phyloP scores from a whole-genome alignment of 1,140 invertebrate species.

The Brachionus paranguensis region DNA sequence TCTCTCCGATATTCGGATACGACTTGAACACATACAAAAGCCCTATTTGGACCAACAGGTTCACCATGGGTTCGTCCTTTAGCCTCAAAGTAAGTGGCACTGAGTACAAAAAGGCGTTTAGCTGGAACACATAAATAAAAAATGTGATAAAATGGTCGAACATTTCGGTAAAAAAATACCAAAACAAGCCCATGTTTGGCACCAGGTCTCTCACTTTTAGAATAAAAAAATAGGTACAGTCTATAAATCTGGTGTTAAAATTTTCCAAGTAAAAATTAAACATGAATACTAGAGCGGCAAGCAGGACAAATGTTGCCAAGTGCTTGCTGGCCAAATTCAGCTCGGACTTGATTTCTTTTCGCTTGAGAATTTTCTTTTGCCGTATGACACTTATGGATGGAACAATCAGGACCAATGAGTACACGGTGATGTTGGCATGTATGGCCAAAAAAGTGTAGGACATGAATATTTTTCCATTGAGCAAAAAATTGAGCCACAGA shows the following conservation, averaged over 20 bases:
- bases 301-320: constrained; percentile 58
- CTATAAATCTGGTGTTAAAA: constrained; percentile 5
- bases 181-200: constrained; percentile 94
- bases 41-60: constrained; percentile 75
- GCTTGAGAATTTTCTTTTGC: neutral
- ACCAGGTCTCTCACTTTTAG: constrained; percentile 77
- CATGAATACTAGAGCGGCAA: neutral
- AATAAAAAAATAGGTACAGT: constrained; percentile 46
- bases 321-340: constrained; percentile 68
- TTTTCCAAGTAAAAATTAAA: constrained; percentile 51
- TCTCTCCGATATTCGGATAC: constrained; percentile 89
- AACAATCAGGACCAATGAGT: constrained; percentile 74
- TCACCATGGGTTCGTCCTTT: constrained; percentile 71
- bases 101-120: constrained; percentile 86
- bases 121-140: constrained; percentile 92
- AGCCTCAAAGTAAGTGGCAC: constrained; percentile 78
- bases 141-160: constrained; percentile 94
- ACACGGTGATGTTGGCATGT: constrained; percentile 74
- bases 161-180: constrained; percentile 99
- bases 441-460: constrained; percentile 67
- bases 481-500: constrained; percentile 43
- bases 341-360: constrained; percentile 43
- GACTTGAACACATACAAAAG: constrained; percentile 88
- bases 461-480: constrained; percentile 55
- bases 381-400: constrained; percentile 64